Evolutionary conservation across 2,113 vertebrate species (phyloP), one percentile per base, ranked within the genome.

Genomic region (Bos indicus): DNA sequence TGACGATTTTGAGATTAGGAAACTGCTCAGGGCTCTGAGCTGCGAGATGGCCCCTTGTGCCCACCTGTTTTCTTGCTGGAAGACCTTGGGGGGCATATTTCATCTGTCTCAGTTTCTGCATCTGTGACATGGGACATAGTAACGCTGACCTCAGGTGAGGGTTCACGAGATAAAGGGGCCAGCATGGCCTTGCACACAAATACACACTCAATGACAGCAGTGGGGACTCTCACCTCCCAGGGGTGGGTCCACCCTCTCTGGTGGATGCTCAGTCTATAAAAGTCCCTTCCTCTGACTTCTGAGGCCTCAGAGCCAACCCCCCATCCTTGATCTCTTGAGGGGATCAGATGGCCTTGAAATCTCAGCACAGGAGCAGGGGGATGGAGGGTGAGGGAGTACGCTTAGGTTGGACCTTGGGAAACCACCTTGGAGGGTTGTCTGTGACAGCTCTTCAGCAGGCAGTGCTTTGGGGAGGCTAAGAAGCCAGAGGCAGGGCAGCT

Each of bases 381-480:
- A 0, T 1, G 25, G 74, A 30, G 33, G 1, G 13, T 12, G 5
- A 28, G 40, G 46, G 30, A 0, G 3, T 10, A 4, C 15, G 36
- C 21, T 81, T 46, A 28, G 1, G 12, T 7, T 46, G 51, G 33
- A 25, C 13, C 15, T 52, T 48, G 3, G 1, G 57, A 36, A 33
- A 17, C 16, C 17, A 8, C 46, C 43, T 17, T 25, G 26, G 25
- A 48, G 28, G 64, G n/a, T 36, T 0, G 1, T 62, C 25, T 36
- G 40, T 8, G 7, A 7, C 26, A 40, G 36, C 7, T 28, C 40
- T 78, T 43, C 3, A 36, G 83, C 33, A 59, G 83, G 46, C 71
- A 95, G 57, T 30, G 14, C 13, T 71, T 43, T 0, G 11, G 52
- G 62, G 26, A 52, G 16, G 36, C 40, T 52, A 28, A 12, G 77